Base-by-base conservation (phyloP, 2,888 invertebrate species). In the Cephus nigrinus region DNA sequence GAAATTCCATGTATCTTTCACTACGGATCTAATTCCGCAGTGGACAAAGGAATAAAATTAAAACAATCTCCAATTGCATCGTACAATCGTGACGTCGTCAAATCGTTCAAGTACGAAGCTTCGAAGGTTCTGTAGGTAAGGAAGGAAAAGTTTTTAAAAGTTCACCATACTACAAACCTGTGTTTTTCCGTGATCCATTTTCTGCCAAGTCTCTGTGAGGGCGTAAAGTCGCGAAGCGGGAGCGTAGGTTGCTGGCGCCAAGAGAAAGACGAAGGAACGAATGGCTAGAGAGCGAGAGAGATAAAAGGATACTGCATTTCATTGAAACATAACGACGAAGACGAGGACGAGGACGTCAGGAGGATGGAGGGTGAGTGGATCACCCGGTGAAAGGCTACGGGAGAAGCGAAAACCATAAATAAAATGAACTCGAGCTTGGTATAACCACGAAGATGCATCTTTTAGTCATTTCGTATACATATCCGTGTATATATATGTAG, bases 241-340 rank as follows among this genome's bases (percentile, higher is more conserved):
- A 71, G 77, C 77, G 77, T 77, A 74, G 77, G 77, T 74, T 74
- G 77, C 32, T 77, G 77, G 77, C 77, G 77, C 77, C 77, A 74
- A 40, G 74, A 77, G 33, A 77, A 69, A 77, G 77, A 69, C 32
- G 73, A 69, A 31, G 55, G 40, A 77, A 23, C 34, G 15, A n/a
- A 76, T 36, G 32, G 33, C 31, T 23, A 55, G 9, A 55, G 55
- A 55, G 9, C 15, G 55, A 55, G 23, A 55, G 55, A 55, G 55
- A 55, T 55, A 23, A 55, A 55, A 9, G 9, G 55, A 55, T 55
- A 55, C 55, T 55, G 55, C 55, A 55, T 23, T 55, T 55, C 55
- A 55, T 55, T 55, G 55, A 55, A 55, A 9, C 55, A 55, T 55
- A 55, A 55, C 55, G 55, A 55, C 55, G 23, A 55, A 23, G 55